Evolutionary conservation across 2,797 vertebrate genomes (phyloP), one percentile per base, ranked within the genome.

Genomic region (Scomberomorus guttatus): DNA sequence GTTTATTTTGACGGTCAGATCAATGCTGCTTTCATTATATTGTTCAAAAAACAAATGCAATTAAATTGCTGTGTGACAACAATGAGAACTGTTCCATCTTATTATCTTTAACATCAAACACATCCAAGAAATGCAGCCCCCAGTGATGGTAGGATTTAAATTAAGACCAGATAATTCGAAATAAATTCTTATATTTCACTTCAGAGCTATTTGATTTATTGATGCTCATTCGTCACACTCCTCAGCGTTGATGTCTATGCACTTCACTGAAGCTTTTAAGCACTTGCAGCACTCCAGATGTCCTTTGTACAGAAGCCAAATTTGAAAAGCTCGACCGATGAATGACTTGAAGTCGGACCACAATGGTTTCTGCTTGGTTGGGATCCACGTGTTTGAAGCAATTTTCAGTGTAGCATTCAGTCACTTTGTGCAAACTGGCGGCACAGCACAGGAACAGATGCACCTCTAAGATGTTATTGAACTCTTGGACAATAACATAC

Each of bases 231-330:
- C 44, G 34, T 76, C 57, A 56, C 12, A 11, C 48, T 75, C 44
- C 18, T 75, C 52, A 51, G 1, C 56, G 66, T 42, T 72, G 74
- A 85, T 32, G 29, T 61, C 59, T n/a, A 1, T 42, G 61, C 58
- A 74, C 56, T 74, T 77, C 27, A 25, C 39, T 24, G 61, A 72
- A 25, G 77, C 80, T 68, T 84, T 83, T 54, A 77, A 75, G 74
- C 61, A 64, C 77, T 78, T 65, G 42, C 52, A 63, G 60, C 11
- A 0, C 63, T 60, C 42, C 59, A 69, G 57, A 74, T 18, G 22
- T 68, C 20, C 57, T 74, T 85, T 52, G 64, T n/a, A 48, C 46
- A 20, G 46, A 9, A 50, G 48, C 58, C 66, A 73, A 37, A 71
- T 72, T 69, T 73, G 32, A 79, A 67, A 80, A 71, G 74, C 46